phyloP scores from a whole-genome alignment of 1,140 invertebrate genomes.

The Zaprionus inermis region DNA sequence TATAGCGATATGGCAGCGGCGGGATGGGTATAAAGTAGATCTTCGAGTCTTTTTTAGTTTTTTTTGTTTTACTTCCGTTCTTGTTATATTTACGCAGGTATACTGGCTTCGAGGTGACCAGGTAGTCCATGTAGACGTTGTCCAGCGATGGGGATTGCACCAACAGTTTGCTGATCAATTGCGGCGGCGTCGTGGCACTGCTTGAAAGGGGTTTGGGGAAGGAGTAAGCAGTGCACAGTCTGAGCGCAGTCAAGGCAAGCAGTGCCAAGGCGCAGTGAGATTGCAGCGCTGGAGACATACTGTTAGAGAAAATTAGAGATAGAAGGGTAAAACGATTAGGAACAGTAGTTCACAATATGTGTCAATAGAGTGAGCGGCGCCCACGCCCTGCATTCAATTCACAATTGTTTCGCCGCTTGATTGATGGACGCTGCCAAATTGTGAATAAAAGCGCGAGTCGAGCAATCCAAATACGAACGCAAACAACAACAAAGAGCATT shows the following conservation, averaged over 20 bases:
- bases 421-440: slow-evolving; percentile 55
- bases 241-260: slow-evolving; percentile 24
- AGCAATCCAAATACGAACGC: slow-evolving; percentile 10
- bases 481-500: slow-evolving; percentile 30
- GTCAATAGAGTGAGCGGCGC: slow-evolving; percentile 39
- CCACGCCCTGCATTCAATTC: slow-evolving; percentile 57
- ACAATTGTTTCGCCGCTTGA: slow-evolving; percentile 60
- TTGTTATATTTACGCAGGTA: slow-evolving; percentile 72
- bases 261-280: slow-evolving; percentile 21
- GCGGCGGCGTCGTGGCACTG: slow-evolving; percentile 21
- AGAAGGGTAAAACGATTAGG: not conserved
- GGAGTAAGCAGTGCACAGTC: slow-evolving; percentile 27
- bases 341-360: slow-evolving; percentile 10
- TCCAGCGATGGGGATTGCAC: slow-evolving; percentile 73
- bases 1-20: slow-evolving; percentile 76
- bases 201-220: slow-evolving; percentile 36
- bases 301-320: slow-evolving; percentile 3
- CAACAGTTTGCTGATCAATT: slow-evolving; percentile 55
- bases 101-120: slow-evolving; percentile 77
- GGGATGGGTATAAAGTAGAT: slow-evolving; percentile 83
- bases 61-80: slow-evolving; percentile 73
- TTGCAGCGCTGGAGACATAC: slow-evolving; percentile 42
- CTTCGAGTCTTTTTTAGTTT: slow-evolving; percentile 82
- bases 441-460: slow-evolving; percentile 33
- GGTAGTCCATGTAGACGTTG: slow-evolving; percentile 74